Base-by-base conservation (phyloP, 2,888 invertebrate species). In the Eupithecia pulchellata region DNA sequence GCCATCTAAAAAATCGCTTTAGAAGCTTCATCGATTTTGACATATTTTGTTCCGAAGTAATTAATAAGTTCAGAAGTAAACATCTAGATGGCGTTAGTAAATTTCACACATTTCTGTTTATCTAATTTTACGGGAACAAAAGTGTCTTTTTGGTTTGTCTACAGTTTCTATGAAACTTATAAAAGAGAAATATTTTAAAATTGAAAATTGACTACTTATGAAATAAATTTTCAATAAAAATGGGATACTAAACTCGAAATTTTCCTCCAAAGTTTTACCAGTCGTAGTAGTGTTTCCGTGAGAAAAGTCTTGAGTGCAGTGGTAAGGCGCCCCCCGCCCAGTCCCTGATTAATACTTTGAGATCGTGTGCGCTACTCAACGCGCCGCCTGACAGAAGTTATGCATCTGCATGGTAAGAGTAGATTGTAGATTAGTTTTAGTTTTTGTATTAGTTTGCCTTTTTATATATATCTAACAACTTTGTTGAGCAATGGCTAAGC, bases 291-390 rank as follows among this genome's bases (percentile, higher is more conserved):
- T 20, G 13, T 61, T 25, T 34, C 34, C 14, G 61, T 57, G 67
- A 60, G 62, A 62, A 69, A 64, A 52, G 73, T 67, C 65, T 29
- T 42, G 81, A 85, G 81, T 68, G 78, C 78, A 81, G 81, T 75
- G 76, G 57, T 86, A 85, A 83, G 79, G 52, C 78, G 79, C 84
- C 84, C 86, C 88, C 85, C 91, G 86, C 96, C 96, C 98, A 97
- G 98, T 98, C 96, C 96, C 97, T 97, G 97, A 97, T 97, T 98
- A 96, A 98, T 97, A 97, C 98, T 98, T 96, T 95, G 96, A 95
- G 95, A 95, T 94, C 88, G 91, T 93, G 90, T 81, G 77, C 58
- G 92, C 90, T 30, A 64, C 64, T 75, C 92, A 84, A 82, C 93
- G 90, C 77, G 80, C 82, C 73, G 64, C 42, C 72, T 72, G 69